Evolutionary conservation across 2,888 invertebrate genomes (phyloP), one percentile per base, ranked within the genome.

Genomic region (Troilus luridus): DNA sequence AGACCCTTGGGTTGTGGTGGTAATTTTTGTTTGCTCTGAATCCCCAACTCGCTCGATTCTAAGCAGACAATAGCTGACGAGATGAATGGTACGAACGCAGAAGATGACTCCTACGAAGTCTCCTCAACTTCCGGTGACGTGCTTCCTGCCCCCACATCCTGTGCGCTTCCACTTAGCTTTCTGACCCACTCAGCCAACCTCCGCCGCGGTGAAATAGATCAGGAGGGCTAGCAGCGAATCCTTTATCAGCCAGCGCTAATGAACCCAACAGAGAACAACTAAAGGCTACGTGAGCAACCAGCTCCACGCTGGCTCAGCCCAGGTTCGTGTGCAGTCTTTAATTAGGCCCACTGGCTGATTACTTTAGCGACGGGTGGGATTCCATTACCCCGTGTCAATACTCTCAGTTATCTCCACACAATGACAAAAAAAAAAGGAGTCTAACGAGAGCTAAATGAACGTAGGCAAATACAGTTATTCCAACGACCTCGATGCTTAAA

Each of bases 111-210:
- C 56, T n/a, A 85, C 85, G 21, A 85, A 85, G 85, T 56, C 56
- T 85, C 85, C 21, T n/a, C 85, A 85, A 56, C n/a, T 85, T 85
- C 85, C 85, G 85, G 85, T 85, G 85, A 85, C 85, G 85, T 85
- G 85, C 10, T 85, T 85, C 85, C 85, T 85, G 85, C 56, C 85
- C 11, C 11, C 2, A 85, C 85, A n/a, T 85, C 85, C 85, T 56
- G 85, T 85, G n/a, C 9, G 85, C n/a, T n/a, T n/a, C 56, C 56
- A 85, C 85, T 85, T 85, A 58, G 85, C 85, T 85, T 85, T 85
- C 85, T 85, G 85, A 85, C 85, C 85, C 85, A 85, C 85, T 85
- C 54, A 58, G 56, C 54, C 56, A 56, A 85, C 85, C 56, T 58
- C 85, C 85, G 85, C 85, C 85, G 19, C n/a, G 85, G 85, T 11